These are phyloP conservation scores for Phlogophora meticulosa DNA, from an alignment of 2,888 invertebrate species.

Conservation along the genomic window DNA sequence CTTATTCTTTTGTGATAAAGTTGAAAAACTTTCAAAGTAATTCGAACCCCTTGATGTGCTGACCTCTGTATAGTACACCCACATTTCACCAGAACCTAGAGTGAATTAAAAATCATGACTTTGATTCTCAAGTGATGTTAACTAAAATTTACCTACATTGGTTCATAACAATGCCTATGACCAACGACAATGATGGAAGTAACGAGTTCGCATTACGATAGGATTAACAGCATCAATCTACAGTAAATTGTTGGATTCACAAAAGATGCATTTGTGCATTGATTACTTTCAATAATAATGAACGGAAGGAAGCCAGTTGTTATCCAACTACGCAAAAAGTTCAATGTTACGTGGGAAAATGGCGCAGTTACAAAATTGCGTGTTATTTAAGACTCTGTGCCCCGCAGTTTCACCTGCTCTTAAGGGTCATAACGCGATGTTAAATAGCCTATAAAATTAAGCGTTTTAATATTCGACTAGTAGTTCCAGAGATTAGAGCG, in stretches of 20 bases:
- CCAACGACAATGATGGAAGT: neutral
- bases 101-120: too few relatives aligned
- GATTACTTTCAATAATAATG: slow-evolving; percentile 38
- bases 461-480: too few relatives aligned
- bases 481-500: too few relatives aligned
- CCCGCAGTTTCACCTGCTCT: neutral
- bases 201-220: neutral
- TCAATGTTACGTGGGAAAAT: neutral
- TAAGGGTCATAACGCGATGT: too few relatives aligned
- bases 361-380: slow-evolving; percentile 1
- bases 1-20: too few relatives aligned
- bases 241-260: slow-evolving; percentile 17
- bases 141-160: neutral
- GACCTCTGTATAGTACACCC: too few relatives aligned
- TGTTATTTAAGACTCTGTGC: neutral
- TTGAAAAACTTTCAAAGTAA: too few relatives aligned
- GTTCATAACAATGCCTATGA: neutral
- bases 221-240: slow-evolving; percentile 17
- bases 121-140: too few relatives aligned
- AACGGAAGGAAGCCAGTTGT: neutral
- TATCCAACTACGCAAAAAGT: neutral
- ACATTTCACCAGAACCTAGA: too few relatives aligned
- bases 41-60: too few relatives aligned
- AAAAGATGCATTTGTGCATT: slow-evolving; percentile 38
- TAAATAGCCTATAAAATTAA: too few relatives aligned